Evolutionary conservation across 2,888 invertebrate genomes (phyloP).

Genomic region (Rhogogaster chlorosoma): DNA sequence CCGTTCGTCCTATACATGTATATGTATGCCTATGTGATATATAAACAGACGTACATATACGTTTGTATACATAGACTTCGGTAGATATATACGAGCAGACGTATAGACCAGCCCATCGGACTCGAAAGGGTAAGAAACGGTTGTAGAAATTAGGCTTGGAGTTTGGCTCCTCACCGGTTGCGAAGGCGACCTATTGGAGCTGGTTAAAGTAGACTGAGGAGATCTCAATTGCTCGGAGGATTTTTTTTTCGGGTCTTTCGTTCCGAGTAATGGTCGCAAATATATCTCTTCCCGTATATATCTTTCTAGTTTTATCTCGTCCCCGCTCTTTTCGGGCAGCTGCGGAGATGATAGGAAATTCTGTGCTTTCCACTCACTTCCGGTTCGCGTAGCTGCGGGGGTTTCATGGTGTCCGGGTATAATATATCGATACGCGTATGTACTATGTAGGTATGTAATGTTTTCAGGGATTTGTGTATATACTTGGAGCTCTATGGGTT

Average conservation of each 20-base stretch:
- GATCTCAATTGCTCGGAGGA: conserved; percentile 26
- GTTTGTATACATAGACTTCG: not conserved
- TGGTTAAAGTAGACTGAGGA: conserved; percentile 18
- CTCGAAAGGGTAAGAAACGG: conserved; percentile 29
- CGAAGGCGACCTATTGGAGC: not conserved
- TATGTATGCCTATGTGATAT: not conserved
- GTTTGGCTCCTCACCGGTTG: not conserved
- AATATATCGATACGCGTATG: not conserved
- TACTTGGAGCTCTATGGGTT: not conserved
- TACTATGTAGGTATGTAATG: not conserved
- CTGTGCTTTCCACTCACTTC: conserved; percentile 18
- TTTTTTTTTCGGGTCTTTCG: not conserved
- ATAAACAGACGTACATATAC: not conserved
- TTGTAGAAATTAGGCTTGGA: conserved; percentile 19
- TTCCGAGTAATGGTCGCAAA: conserved; percentile 23
- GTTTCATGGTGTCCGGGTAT: not conserved
- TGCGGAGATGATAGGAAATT: conserved; percentile 18
- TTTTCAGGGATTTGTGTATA: too few species aligned
- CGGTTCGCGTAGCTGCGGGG: conserved; percentile 22
- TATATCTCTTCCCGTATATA: not conserved
- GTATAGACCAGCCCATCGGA: not conserved
- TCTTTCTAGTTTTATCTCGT: conserved; percentile 14
- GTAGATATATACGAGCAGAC: not conserved
- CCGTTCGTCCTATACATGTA: not conserved
- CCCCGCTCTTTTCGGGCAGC: not conserved